phyloP scores from a whole-genome alignment of 2,113 vertebrate genomes.

The Orycteropus afer region DNA sequence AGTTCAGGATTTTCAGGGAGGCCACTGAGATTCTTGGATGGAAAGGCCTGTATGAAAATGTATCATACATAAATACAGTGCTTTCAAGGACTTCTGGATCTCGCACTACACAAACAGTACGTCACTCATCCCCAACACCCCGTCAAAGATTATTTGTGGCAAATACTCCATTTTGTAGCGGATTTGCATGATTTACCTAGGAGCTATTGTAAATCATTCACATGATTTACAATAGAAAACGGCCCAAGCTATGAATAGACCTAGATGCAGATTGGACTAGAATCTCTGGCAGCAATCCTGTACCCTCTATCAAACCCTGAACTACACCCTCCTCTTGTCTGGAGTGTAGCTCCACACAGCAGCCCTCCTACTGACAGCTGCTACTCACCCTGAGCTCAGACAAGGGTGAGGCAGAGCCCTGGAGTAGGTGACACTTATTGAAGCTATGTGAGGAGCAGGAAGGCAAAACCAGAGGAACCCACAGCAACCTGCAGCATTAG shows the following conservation, averaged over 20 bases:
- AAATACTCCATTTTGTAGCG: conserved; percentile 53
- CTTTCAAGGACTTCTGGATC: conserved; percentile 46
- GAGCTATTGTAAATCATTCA: conserved; percentile 10
- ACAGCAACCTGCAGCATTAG: not conserved
- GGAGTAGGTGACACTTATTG: not conserved
- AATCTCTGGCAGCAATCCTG: conserved; percentile 2
- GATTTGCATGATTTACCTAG: conserved; percentile 55
- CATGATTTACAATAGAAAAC: conserved; percentile 52
- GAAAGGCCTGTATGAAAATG: conserved; percentile 13
- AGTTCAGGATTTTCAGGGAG: conserved; percentile 38
- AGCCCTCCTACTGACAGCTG: not conserved
- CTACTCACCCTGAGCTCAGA: not conserved
- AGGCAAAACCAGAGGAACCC: not conserved
- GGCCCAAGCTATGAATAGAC: conserved; percentile 47
- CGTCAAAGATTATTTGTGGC: conserved; percentile 49
- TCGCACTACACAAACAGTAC: conserved; percentile 27
- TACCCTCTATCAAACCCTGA: conserved; percentile 20
- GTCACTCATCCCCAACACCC: conserved; percentile 27
- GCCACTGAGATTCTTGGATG: not conserved
- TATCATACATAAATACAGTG: not conserved
- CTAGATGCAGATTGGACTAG: conserved; percentile 22
- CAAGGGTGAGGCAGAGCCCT: not conserved
- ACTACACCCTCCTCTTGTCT: not conserved
- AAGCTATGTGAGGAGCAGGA: not conserved
- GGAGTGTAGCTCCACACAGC: not conserved